Conservation (phyloP, 2,113 vertebrate species). For the Brevimyrus niger region DNA sequence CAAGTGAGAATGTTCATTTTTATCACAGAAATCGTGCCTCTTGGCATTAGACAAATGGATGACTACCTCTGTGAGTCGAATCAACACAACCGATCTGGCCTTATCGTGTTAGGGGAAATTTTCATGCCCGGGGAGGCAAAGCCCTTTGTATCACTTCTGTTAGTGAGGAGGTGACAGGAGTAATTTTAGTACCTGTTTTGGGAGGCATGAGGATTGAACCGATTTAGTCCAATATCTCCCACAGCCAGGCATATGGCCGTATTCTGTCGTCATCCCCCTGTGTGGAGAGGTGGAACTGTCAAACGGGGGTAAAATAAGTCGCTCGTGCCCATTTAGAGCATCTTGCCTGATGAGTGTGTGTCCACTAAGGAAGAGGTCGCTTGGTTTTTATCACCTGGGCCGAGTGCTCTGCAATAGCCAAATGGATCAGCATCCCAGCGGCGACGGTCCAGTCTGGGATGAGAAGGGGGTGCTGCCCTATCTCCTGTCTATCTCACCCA, state of each 20-base stretch:
- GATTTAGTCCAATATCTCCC: not conserved
- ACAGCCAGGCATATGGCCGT: not conserved
- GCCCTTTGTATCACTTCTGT: not conserved
- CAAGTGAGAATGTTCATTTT: not conserved
- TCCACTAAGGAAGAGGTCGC: not conserved
- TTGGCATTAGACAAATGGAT: not conserved
- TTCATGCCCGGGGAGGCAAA: not conserved
- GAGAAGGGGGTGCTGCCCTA: not conserved
- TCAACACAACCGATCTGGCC: not conserved
- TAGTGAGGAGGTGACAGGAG: not conserved
- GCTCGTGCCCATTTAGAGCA: not conserved
- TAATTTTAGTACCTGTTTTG: not conserved
- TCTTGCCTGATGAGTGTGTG: not conserved
- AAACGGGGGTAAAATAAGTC: not conserved
- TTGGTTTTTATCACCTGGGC: not conserved
- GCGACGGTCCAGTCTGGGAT: not conserved
- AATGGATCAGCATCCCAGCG: not conserved
- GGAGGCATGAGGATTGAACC: not conserved
- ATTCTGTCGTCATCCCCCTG: not conserved
- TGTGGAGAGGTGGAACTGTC: not conserved
- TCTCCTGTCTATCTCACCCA: not conserved
- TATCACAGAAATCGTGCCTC: not conserved
- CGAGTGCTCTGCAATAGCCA: not conserved
- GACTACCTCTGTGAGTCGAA: not conserved
- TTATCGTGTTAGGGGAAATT: not conserved